A percentile compares a stretch with the other conserved stretches of the same genome.
Evolutionary conservation across 2,888 invertebrate genomes (phyloP).

Genomic region (Lissocephala sabroskyi): DNA sequence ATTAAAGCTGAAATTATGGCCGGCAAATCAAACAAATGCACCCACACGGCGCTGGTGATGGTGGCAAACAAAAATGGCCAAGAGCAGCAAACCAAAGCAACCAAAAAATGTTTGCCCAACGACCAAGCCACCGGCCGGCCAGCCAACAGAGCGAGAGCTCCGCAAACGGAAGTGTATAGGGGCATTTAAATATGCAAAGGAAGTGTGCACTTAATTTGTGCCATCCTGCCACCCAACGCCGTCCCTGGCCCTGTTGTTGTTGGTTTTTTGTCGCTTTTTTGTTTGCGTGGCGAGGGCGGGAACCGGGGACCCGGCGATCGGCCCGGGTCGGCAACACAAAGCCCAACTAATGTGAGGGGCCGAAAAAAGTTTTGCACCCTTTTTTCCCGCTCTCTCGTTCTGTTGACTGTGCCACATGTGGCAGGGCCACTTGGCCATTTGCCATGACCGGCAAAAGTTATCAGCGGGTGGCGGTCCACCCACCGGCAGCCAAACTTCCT

Average conservation of each 20-base stretch:
- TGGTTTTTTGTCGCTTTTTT: background rate
- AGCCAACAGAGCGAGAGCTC: conserved; percentile 19
- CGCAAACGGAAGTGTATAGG: conserved; percentile 57
- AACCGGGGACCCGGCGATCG: conserved; percentile 34
- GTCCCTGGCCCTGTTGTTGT: conserved; percentile 3
- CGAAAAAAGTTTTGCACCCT: conserved; percentile 57
- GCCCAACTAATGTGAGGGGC: conserved; percentile 60
- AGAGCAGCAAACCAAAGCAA: conserved; percentile 16
- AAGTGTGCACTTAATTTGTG: conserved; percentile 64
- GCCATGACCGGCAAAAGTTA: conserved; percentile 49
- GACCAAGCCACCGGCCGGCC: conserved; percentile 1
- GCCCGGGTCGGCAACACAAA: conserved; percentile 55
- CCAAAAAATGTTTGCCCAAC: conserved; percentile 43
- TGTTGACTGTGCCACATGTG: conserved; percentile 5
- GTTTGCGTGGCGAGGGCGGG: no score
- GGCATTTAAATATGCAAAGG: conserved; percentile 65
- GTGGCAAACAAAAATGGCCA: conserved; percentile 58
- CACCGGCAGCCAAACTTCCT: conserved; percentile 1
- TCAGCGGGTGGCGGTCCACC: conserved; percentile 33
- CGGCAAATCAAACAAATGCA: conserved; percentile 48
- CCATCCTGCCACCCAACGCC: conserved; percentile 33
- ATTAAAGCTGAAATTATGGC: conserved; percentile 38
- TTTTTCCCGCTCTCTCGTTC: conserved; percentile 16
- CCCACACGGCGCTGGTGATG: conserved; percentile 33
- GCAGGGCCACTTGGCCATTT: conserved; percentile 33